Evolutionary conservation across 1,140 invertebrate genomes (phyloP), one percentile per base, ranked within the genome.

Genomic region (Nomia melanderi): DNA sequence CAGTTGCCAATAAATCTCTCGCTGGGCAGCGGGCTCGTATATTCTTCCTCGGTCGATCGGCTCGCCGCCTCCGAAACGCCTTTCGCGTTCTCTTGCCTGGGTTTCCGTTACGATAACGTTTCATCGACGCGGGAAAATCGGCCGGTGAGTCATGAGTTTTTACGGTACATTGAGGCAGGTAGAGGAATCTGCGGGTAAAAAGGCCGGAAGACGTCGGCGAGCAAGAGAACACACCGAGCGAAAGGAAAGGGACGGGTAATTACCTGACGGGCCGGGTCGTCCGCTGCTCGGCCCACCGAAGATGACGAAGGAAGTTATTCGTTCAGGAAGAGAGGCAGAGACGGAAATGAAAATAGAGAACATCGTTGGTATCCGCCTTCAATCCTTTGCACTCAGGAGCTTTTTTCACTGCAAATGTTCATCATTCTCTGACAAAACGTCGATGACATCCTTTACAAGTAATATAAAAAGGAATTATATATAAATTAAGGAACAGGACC

Each of bases 61-160:
- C 62, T 44, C 20, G 25, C n/a, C 53, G 33, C 44, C 47, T 33
- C 17, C 12, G 20, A 50, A n/a, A n/a, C n/a, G n/a, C n/a, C n/a
- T n/a, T n/a, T n/a, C n/a, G n/a, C n/a, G n/a, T n/a, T n/a, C n/a
- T n/a, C n/a, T n/a, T n/a, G n/a, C n/a, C n/a, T n/a, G n/a, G 59
- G 50, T 69, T 77, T 66, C 54, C 64, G 71, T 78, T 63, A 62
- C 78, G 71, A 65, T 81, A 79, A 79, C 71, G 80, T 69, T 65
- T 50, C 74, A 82, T 82, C 80, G 80, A 81, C 73, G 20, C 80
- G 73, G 41, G 63, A 69, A 78, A 82, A 81, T 72, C 74, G 67
- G 41, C 56, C 59, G 79, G 54, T 27, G 72, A 75, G 78, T 77
- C 80, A 44, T 53, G 73, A 76, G 73, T 82, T 82, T 82, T 82